These are phyloP conservation scores for Pristis pectinata DNA, from an alignment of 2,797 vertebrate species.

Conservation along the genomic window DNA sequence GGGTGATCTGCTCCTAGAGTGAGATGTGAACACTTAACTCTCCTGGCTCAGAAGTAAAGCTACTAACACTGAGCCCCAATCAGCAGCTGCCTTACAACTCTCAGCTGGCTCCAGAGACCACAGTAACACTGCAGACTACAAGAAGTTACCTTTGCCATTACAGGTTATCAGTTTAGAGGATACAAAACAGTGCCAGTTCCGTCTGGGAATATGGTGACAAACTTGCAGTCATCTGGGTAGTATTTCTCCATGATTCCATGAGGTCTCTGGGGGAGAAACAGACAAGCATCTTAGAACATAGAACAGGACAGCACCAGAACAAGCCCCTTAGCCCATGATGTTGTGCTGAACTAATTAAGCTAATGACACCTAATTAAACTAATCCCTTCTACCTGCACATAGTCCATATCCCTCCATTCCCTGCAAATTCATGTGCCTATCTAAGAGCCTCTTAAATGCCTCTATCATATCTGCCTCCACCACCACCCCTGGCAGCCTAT, in stretches of 20 bases:
- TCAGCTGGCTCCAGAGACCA: not conserved
- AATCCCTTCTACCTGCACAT: no score
- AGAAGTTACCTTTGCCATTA: not conserved
- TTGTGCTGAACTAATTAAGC: no score
- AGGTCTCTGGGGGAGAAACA: slow-evolving; percentile 40
- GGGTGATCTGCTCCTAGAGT: no score
- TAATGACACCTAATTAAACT: no score
- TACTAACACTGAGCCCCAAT: not conserved
- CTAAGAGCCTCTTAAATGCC: no score
- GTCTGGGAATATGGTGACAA: slow-evolving; percentile 46
- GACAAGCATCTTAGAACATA: not conserved
- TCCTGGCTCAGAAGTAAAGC: not conserved
- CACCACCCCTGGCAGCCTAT: no score
- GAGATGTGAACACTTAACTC: no score
- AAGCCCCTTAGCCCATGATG: no score
- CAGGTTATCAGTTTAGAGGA: slow-evolving; percentile 35
- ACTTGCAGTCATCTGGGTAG: slow-evolving; percentile 45
- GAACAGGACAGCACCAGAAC: no score
- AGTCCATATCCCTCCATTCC: no score
- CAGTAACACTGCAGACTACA: not conserved
- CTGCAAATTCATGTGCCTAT: no score
- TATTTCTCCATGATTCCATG: slow-evolving; percentile 41
- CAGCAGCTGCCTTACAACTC: not conserved
- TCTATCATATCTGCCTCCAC: no score
- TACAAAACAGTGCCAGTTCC: slow-evolving; percentile 48